A percentile compares a stretch with the other conserved stretches of the same genome.
phyloP scores from a whole-genome alignment of 1,140 invertebrate genomes.

The Dysdera silvatica region DNA sequence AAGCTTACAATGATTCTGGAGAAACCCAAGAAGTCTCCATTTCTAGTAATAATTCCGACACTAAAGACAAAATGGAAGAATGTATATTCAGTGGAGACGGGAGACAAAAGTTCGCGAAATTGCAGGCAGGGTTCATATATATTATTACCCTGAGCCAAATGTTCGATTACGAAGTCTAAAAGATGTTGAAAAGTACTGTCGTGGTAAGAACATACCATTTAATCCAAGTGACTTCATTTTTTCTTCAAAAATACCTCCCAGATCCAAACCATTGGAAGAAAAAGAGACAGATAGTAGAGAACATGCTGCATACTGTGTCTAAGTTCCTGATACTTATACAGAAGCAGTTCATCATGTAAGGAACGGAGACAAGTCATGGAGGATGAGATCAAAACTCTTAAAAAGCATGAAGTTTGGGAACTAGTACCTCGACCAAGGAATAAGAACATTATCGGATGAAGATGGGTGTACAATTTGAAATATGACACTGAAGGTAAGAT shows the following conservation, averaged over 20 bases:
- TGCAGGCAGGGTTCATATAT: no score
- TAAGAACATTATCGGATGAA: not conserved
- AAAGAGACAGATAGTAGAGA: not conserved
- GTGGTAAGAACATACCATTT: not conserved
- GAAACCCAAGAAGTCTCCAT: not conserved
- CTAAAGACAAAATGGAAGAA: no score
- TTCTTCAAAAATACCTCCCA: no score
- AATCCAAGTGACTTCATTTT: not conserved
- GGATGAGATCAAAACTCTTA: constrained; percentile 7
- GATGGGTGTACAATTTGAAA: constrained; percentile 20
- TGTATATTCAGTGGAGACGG: no score
- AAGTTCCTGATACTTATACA: not conserved
- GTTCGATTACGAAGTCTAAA: no score
- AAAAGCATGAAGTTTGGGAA: not conserved
- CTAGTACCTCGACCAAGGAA: not conserved
- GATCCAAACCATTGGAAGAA: no score
- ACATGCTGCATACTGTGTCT: not conserved
- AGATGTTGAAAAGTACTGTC: not conserved
- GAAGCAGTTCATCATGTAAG: not conserved
- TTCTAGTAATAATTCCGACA: not conserved
- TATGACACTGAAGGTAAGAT: not conserved
- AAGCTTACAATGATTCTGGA: not conserved
- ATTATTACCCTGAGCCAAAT: no score
- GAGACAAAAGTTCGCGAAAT: no score
- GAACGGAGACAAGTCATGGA: constrained; percentile 5